Evolutionary conservation across 1,140 invertebrate species (phyloP).

Genomic region (Daktulosphaira vitifoliae): DNA sequence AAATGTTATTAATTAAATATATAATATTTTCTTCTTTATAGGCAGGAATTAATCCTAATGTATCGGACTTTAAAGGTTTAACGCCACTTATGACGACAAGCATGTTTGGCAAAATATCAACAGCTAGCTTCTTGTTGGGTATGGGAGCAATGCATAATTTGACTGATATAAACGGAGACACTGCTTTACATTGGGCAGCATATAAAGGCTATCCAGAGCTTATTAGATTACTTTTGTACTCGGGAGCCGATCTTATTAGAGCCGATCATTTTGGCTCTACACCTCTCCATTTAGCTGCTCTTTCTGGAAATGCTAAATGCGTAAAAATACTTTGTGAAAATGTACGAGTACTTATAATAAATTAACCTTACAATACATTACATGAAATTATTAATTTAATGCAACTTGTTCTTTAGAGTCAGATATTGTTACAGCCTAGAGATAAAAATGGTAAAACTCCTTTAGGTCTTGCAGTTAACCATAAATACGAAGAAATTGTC

Average conservation of each 20-base stretch:
- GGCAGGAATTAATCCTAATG: constrained; percentile 78
- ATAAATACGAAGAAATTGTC: constrained; percentile 74
- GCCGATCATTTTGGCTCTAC: constrained; percentile 88
- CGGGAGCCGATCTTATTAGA: constrained; percentile 76
- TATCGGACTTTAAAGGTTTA: constrained; percentile 80
- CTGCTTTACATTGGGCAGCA: constrained; percentile 84
- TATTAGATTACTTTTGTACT: constrained; percentile 80
- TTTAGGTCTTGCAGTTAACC: constrained; percentile 73
- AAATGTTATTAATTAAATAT: too few species aligned
- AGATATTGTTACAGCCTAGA: constrained; percentile 70
- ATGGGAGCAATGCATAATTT: constrained; percentile 75
- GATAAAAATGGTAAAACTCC: constrained; percentile 90
- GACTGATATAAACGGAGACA: constrained; percentile 85
- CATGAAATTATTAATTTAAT: background rate
- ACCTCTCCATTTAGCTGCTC: constrained; percentile 82
- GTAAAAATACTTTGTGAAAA: constrained; percentile 77
- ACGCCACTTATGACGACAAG: constrained; percentile 85
- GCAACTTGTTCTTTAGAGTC: constrained; percentile 51
- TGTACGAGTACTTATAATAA: constrained; percentile 44
- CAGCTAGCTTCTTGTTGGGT: constrained; percentile 78
- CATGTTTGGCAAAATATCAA: constrained; percentile 83
- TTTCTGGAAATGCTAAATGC: constrained; percentile 74
- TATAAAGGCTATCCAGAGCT: constrained; percentile 83
- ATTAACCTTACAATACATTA: too few species aligned
- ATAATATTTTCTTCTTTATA: constrained; percentile 39